Evolutionary conservation across 2,797 vertebrate genomes (phyloP).

Genomic region (Dryobates pubescens): DNA sequence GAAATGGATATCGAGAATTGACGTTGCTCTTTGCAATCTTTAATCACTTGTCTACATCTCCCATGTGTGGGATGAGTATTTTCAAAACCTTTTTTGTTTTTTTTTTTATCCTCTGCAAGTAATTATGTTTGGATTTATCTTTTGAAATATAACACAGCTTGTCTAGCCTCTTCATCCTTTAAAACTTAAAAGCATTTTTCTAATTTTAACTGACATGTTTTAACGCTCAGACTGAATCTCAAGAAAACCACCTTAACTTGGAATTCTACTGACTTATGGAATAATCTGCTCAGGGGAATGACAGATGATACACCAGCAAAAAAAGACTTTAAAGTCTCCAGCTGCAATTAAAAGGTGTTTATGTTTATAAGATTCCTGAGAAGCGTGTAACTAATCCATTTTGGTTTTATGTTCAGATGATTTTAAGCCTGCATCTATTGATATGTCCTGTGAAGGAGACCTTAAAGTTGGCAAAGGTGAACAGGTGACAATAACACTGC

Average conservation of each 20-base stretch:
- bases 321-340: neutral
- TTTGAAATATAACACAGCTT: neutral
- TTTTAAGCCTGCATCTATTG: constrained; percentile 98
- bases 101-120: neutral
- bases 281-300: neutral
- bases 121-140: neutral
- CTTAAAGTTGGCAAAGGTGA: constrained; percentile 98
- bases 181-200: neutral
- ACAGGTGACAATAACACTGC: constrained; percentile 96
- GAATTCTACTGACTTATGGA: neutral
- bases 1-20: neutral
- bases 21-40: neutral
- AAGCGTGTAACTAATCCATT: neutral
- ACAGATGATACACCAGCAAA: neutral
- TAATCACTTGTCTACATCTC: neutral
- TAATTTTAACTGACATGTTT: neutral
- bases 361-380: neutral
- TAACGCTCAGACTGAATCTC: neutral
- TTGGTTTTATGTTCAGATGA: constrained; percentile 86
- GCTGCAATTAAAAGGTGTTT: neutral
- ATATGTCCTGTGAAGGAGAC: constrained; percentile 93
- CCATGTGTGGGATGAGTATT: neutral
- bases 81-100: neutral
- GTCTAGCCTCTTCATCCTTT: neutral
- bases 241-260: neutral